A percentile compares a stretch with the other conserved stretches of the same genome.
Evolutionary conservation across 2,888 invertebrate species (phyloP).

Genomic region (Shargacucullia verbasci): DNA sequence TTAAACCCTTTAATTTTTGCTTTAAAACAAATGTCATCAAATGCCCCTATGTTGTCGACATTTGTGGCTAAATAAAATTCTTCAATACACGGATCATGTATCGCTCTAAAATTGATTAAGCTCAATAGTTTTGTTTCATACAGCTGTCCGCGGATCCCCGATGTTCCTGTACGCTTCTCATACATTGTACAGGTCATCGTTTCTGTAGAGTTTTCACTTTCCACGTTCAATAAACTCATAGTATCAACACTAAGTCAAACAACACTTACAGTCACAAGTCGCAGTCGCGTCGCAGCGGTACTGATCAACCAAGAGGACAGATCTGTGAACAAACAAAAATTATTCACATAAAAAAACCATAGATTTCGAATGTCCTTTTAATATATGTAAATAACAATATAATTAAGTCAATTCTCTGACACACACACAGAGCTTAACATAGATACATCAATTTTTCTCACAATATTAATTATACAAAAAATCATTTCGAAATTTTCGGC

Average conservation of each 20-base stretch:
- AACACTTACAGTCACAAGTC: background rate
- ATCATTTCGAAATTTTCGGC: background rate
- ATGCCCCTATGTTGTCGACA: slow-evolving; percentile 43
- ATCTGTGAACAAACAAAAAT: no score
- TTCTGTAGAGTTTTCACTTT: background rate
- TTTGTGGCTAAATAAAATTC: slow-evolving; percentile 47
- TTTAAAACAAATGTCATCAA: slow-evolving; percentile 50
- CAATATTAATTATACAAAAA: background rate
- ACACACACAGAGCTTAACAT: background rate
- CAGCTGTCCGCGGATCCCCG: slow-evolving; percentile 45
- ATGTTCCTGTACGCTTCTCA: slow-evolving; percentile 24
- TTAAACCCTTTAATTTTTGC: slow-evolving; percentile 23
- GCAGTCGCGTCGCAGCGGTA: no score
- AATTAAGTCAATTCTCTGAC: no score
- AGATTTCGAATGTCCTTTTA: no score
- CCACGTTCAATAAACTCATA: background rate
- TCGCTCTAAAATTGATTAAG: slow-evolving; percentile 40
- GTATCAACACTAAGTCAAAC: background rate
- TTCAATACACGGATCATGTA: slow-evolving; percentile 25
- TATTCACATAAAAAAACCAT: no score
- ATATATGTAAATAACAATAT: no score
- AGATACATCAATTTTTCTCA: background rate
- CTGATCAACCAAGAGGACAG: no score
- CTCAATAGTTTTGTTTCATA: slow-evolving; percentile 51
- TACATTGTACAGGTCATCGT: slow-evolving; percentile 4